Conservation (phyloP, 2,113 vertebrate species). For the Mastomys natalensis region DNA sequence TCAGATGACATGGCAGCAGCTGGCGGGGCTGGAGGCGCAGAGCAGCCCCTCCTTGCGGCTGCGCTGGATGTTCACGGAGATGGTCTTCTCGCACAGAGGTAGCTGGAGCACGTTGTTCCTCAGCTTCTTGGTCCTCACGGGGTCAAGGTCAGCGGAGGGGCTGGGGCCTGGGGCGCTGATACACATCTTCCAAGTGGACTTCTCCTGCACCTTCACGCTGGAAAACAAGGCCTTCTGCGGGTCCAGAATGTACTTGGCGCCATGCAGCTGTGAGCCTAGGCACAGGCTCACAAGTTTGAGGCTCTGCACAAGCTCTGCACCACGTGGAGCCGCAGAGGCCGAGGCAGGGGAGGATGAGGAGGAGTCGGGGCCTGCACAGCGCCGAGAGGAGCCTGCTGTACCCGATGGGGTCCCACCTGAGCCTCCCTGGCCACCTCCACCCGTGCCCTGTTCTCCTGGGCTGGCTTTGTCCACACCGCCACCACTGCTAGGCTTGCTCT, state of each 20-base stretch:
- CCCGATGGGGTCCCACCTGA: constrained; percentile 87
- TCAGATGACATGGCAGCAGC: constrained; percentile 99
- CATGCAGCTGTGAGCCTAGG: constrained; percentile 93
- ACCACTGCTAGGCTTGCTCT: constrained; percentile 89
- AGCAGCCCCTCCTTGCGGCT: constrained; percentile 94
- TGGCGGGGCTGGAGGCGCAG: constrained; percentile 93
- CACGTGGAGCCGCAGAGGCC: constrained; percentile 84
- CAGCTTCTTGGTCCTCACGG: constrained; percentile 93
- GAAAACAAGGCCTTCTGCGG: constrained; percentile 89
- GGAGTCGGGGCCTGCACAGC: constrained; percentile 83
- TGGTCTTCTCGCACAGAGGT: constrained; percentile 99
- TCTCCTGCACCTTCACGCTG: constrained; percentile 94
- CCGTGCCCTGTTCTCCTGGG: constrained; percentile 87
- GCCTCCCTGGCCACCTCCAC: constrained; percentile 89
- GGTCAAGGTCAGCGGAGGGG: constrained; percentile 89
- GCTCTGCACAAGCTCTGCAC: constrained; percentile 94
- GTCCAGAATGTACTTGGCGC: constrained; percentile 91
- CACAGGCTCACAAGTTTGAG: constrained; percentile 96
- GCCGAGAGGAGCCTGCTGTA: constrained; percentile 89
- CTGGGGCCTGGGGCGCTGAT: constrained; percentile 88
- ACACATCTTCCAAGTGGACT: constrained; percentile 96
- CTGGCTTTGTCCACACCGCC: constrained; percentile 90
- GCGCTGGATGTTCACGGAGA: constrained; percentile 98
- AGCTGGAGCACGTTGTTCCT: constrained; percentile 96
- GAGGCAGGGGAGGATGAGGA: constrained; percentile 71